Conservation (phyloP, 2,797 vertebrate species). For the Taenioides sp. region DNA sequence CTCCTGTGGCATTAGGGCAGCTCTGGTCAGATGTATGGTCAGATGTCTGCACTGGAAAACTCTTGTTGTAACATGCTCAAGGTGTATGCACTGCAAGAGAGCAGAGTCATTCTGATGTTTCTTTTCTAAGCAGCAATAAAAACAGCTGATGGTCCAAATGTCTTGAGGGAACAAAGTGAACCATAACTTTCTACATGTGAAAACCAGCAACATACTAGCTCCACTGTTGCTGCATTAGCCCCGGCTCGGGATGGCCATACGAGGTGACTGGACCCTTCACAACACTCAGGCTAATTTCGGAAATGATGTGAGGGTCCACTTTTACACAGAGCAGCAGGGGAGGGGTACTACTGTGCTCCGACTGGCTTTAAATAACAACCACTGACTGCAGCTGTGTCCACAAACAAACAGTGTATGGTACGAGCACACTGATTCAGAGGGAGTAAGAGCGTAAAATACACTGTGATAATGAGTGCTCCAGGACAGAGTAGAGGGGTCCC, state of each 20-base stretch:
- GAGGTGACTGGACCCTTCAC: slow-evolving; percentile 38
- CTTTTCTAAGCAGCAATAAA: background rate
- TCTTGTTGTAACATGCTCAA: background rate
- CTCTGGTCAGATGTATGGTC: background rate
- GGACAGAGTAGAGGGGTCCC: background rate
- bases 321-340: background rate
- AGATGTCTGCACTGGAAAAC: background rate
- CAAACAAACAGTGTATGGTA: background rate
- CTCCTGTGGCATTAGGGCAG: slow-evolving; percentile 33
- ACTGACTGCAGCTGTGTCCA: slow-evolving; percentile 11
- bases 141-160: background rate
- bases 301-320: slow-evolving; percentile 45
- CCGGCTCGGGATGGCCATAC: slow-evolving; percentile 27
- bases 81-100: background rate
- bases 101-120: background rate
- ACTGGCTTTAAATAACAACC: slow-evolving; percentile 9
- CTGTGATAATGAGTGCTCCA: background rate
- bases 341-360: background rate
- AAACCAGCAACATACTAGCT: background rate
- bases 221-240: background rate
- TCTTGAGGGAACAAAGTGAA: background rate
- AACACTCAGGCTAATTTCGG: slow-evolving; percentile 53
- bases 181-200: background rate
- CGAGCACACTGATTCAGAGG: background rate
- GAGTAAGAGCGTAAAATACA: background rate